Conservation (phyloP, 2,888 invertebrate species). For the Allolobophora icterica region DNA sequence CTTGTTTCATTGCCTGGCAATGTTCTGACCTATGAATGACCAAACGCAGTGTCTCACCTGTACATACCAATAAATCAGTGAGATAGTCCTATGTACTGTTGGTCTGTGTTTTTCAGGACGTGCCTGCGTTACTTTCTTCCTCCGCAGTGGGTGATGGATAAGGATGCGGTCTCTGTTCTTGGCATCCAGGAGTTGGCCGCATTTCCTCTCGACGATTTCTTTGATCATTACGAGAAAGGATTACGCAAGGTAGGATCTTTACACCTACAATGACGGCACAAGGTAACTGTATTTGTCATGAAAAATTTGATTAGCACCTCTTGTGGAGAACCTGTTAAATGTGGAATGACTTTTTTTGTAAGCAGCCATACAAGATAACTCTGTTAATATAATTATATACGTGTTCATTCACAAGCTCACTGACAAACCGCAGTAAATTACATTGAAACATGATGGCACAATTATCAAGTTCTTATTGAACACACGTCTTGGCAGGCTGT, state of each 20-base stretch:
- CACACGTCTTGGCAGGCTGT: too few relatives aligned
- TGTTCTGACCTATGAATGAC: too few relatives aligned
- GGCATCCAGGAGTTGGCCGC: slow-evolving; percentile 59
- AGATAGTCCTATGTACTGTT: neutral
- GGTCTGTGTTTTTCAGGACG: slow-evolving; percentile 53
- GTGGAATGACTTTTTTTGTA: neutral
- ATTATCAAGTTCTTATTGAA: too few relatives aligned
- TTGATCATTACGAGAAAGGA: slow-evolving; percentile 65
- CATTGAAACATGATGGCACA: too few relatives aligned
- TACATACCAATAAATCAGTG: too few relatives aligned
- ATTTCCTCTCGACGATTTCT: slow-evolving; percentile 65
- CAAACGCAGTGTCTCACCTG: too few relatives aligned
- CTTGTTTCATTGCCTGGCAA: too few relatives aligned
- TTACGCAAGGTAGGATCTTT: slow-evolving; percentile 57
- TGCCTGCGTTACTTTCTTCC: slow-evolving; percentile 65
- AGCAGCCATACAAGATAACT: neutral
- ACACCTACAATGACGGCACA: neutral
- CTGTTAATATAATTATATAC: too few relatives aligned
- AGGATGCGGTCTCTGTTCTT: slow-evolving; percentile 62
- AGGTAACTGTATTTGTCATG: neutral
- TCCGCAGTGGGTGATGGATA: slow-evolving; percentile 65
- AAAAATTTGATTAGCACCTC: neutral
- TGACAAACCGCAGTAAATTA: too few relatives aligned
- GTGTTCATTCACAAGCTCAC: too few relatives aligned
- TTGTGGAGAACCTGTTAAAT: neutral